These are phyloP conservation scores for Apostichopus californicus DNA, from an alignment of 35 echinoderm and acorn worm genomes.

Conservation along the genomic window DNA sequence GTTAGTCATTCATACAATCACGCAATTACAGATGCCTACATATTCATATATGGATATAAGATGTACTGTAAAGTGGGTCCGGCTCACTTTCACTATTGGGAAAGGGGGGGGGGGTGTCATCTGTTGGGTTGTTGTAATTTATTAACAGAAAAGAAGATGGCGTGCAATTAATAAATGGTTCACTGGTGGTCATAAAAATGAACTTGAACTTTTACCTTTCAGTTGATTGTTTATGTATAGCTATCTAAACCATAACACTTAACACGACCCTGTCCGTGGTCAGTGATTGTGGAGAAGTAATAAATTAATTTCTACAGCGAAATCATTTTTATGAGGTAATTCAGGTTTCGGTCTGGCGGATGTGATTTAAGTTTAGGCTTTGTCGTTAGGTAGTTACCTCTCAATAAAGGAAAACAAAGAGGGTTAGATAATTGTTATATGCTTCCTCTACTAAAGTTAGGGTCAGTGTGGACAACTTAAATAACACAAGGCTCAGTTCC, in stretches of 20 bases:
- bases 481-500: not conserved
- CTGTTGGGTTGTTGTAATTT: too few relatives aligned
- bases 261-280: constrained; percentile 2
- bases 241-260: not conserved
- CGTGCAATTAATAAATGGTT: not conserved
- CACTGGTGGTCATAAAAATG: not conserved
- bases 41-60: too few relatives aligned
- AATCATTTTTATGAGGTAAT: constrained; percentile 12
- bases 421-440: constrained; percentile 19
- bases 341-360: not conserved
- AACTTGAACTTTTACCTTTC: constrained; percentile 5
- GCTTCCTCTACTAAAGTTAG: constrained; percentile 5
- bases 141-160: too few relatives aligned
- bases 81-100: too few relatives aligned
- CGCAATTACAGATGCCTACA: too few relatives aligned
- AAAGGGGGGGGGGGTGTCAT: too few relatives aligned
- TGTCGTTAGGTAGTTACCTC: not conserved
- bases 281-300: not conserved
- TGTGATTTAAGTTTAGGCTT: not conserved
- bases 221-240: not conserved
- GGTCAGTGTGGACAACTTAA: constrained; percentile 23
- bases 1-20: too few relatives aligned
- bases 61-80: too few relatives aligned
- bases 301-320: not conserved
- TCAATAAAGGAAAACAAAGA: constrained; percentile 28